Base-by-base conservation (phyloP, 2,888 invertebrate species). In the Charanyca ferruginea region DNA sequence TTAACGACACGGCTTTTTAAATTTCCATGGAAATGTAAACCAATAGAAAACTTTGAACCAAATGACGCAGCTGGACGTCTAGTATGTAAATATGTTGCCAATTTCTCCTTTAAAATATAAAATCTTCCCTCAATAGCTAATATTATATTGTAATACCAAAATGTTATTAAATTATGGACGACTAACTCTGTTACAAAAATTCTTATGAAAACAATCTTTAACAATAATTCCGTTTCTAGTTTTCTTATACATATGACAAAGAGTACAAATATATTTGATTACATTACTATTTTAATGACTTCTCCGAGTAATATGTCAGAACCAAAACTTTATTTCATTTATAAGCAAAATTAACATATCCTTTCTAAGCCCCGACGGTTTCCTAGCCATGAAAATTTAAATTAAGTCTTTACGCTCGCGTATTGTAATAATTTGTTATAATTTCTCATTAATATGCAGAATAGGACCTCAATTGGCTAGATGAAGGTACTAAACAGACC, bases 401-500 rank as follows among this genome's bases (percentile, higher is more conserved):
- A 83, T 83, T 73, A 61, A 73, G 44, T 73, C 35, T 63, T 54
- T 58, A 73, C 58, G 68, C 63, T 65, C 61, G 54, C 55, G 66
- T 65, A 67, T 78, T 76, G 77, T 79, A 73, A 79, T 60, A 73
- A 77, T 62, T 77, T 78, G 67, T 80, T 77, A 55, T 66, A 65
- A 67, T 66, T 61, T 64, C 66, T 77, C 69, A 83, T 84, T 84
- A 83, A 84, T 81, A 83, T 86, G 84, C 85, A 62, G 62, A 65
- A 70, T 71, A 8, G 18, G 16, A 44, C 42, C 60, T 44, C 23
- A 41, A 41, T 38, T 54, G 49, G 23, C 60, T 77, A 49, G 53
- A 64, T 57, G 41, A 38, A 38, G 38, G 38, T 59, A 59, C 25
- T 38, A 16, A 44, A 41, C 32, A 71, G 38, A 60, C 57, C 20